Evolutionary conservation across 2,888 invertebrate species (phyloP).

Genomic region (Synanthedon myopaeformis): DNA sequence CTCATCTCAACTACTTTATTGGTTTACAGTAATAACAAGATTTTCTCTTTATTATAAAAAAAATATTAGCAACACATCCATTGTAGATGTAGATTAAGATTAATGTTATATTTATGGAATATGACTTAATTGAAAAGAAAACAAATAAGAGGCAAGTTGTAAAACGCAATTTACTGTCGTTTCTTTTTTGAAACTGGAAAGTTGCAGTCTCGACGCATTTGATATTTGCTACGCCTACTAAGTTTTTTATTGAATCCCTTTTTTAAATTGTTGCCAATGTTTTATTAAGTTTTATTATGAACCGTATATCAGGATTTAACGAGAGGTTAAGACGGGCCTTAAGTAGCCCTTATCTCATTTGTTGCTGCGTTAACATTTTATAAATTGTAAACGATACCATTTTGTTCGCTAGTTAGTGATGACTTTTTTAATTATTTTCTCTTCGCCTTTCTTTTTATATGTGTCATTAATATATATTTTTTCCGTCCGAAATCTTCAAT

Average conservation of each 20-base stretch:
- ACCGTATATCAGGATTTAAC: constrained; percentile 65
- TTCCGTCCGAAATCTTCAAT: too few relatives aligned
- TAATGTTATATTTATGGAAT: not conserved
- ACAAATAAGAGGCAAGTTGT: constrained; percentile 22
- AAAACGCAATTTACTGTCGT: constrained; percentile 62
- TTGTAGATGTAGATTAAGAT: too few relatives aligned
- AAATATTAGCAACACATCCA: too few relatives aligned
- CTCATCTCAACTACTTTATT: too few relatives aligned
- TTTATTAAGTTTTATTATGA: constrained; percentile 64
- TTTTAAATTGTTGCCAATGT: constrained; percentile 66
- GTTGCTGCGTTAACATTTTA: constrained; percentile 33
- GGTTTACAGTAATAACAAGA: too few relatives aligned
- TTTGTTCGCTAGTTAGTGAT: constrained; percentile 16
- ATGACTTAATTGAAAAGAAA: not conserved
- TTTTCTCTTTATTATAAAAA: too few relatives aligned
- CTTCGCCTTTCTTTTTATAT: not conserved
- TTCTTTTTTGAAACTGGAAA: constrained; percentile 14
- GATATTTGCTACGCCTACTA: constrained; percentile 43
- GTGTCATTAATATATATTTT: not conserved
- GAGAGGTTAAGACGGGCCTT: constrained; percentile 41
- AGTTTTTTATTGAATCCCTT: constrained; percentile 56
- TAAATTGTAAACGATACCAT: constrained; percentile 29
- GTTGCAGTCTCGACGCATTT: constrained; percentile 39
- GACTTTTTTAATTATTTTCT: not conserved
- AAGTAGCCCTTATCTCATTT: constrained; percentile 60